These are phyloP conservation scores for Machimus rusticus DNA, from an alignment of 2,888 invertebrate genomes.

Conservation along the genomic window DNA sequence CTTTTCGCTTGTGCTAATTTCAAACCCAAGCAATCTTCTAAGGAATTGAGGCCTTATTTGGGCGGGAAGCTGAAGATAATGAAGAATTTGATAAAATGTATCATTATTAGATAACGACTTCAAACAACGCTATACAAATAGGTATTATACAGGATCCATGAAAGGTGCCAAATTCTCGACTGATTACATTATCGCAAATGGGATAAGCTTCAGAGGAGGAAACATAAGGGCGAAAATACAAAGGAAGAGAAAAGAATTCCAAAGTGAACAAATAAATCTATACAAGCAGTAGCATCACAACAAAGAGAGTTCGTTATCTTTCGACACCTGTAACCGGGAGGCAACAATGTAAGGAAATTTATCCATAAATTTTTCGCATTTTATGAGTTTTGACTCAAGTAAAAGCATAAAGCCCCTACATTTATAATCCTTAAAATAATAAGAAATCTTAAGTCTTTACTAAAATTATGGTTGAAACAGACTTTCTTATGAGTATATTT, in stretches of 20 bases:
- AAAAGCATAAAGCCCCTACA: background rate
- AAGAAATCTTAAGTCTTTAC: background rate
- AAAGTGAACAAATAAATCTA: background rate
- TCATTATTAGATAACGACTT: background rate
- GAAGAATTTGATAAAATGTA: background rate
- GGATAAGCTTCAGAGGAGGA: background rate
- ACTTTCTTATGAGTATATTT: background rate
- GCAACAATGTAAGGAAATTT: background rate
- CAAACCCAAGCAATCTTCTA: background rate
- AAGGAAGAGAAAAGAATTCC: background rate
- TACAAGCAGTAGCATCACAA: background rate
- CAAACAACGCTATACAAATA: background rate
- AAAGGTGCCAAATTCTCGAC: background rate
- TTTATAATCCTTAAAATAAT: background rate
- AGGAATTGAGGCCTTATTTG: background rate
- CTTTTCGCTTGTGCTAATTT: background rate
- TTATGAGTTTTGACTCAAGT: background rate
- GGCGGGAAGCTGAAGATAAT: background rate
- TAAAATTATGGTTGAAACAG: background rate
- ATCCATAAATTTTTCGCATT: background rate
- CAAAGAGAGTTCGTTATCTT: background rate
- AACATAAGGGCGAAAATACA: background rate
- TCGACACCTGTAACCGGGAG: background rate
- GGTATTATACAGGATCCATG: background rate
- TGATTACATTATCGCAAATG: background rate